Percentiles rank a stretch among this genome's conserved stretches.
Evolutionary conservation across 2,888 invertebrate genomes (phyloP).

Genomic region (Apantesis nais): DNA sequence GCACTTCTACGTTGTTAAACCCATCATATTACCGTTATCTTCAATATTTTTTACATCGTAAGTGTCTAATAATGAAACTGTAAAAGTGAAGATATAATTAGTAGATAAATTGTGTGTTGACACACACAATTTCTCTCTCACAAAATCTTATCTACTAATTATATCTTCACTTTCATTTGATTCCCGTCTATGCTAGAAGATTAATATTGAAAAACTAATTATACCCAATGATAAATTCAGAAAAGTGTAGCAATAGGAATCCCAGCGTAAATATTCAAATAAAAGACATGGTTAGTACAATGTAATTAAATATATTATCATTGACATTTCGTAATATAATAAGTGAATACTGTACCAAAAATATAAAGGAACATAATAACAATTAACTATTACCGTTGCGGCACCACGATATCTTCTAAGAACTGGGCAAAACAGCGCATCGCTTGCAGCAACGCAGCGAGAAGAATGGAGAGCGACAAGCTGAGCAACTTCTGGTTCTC

Average conservation of each 20-base stretch:
- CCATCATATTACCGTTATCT: no score
- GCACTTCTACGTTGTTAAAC: background rate
- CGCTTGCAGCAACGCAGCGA: conserved; percentile 87
- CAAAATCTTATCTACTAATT: no score
- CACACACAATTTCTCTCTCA: no score
- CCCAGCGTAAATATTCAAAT: background rate
- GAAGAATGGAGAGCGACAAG: conserved; percentile 85
- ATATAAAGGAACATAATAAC: conserved; percentile 68
- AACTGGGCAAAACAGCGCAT: conserved; percentile 87
- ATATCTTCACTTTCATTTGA: no score
- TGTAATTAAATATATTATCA: conserved; percentile 72
- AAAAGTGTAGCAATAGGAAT: background rate
- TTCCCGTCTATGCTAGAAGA: background rate
- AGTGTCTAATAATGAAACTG: no score
- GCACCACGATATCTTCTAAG: conserved; percentile 85
- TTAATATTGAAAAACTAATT: background rate
- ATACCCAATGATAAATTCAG: background rate
- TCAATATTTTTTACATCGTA: no score
- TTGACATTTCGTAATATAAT: conserved; percentile 64
- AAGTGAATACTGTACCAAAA: conserved; percentile 76
- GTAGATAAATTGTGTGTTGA: no score
- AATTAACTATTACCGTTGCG: conserved; percentile 70
- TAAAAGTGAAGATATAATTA: background rate
- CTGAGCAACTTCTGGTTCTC: conserved; percentile 85
- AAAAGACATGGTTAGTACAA: conserved; percentile 50